Evolutionary conservation across 2,113 vertebrate species (phyloP).

Genomic region (Bubalus kerabau): DNA sequence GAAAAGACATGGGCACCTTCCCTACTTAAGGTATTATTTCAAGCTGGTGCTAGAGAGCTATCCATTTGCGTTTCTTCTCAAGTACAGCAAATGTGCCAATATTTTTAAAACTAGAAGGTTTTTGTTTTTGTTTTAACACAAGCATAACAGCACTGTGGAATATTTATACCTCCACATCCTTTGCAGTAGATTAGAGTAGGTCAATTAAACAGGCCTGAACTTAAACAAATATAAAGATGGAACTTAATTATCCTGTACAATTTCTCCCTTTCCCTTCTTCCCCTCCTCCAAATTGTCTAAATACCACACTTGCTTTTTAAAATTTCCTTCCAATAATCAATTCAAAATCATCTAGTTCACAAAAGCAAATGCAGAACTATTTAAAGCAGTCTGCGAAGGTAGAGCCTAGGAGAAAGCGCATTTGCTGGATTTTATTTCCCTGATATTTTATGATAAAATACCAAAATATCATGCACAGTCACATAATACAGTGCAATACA

Average conservation of each 20-base stretch:
- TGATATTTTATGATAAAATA: not conserved
- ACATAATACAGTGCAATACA: not conserved
- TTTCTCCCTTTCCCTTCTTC: not conserved
- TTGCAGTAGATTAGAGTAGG: not conserved
- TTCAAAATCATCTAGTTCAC: not conserved
- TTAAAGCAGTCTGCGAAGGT: not conserved
- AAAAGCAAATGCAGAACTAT: constrained; percentile 5
- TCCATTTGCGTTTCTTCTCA: not conserved
- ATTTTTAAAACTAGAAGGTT: not conserved
- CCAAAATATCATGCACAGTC: not conserved
- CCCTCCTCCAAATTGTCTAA: not conserved
- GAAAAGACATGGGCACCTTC: not conserved
- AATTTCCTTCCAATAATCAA: not conserved
- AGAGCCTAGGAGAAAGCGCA: not conserved
- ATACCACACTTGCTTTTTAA: not conserved
- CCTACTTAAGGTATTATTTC: not conserved
- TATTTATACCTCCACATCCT: not conserved
- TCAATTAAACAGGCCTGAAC: constrained; percentile 10
- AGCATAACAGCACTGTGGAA: not conserved
- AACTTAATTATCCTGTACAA: not conserved
- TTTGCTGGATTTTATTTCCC: not conserved
- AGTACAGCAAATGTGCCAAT: not conserved
- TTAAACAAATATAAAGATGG: not conserved
- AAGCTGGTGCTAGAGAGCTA: not conserved
- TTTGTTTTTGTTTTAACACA: not conserved